Percentiles rank a stretch among this genome's conserved stretches.
phyloP scores from a whole-genome alignment of 2,113 vertebrate species.

The Labeo rohita region DNA sequence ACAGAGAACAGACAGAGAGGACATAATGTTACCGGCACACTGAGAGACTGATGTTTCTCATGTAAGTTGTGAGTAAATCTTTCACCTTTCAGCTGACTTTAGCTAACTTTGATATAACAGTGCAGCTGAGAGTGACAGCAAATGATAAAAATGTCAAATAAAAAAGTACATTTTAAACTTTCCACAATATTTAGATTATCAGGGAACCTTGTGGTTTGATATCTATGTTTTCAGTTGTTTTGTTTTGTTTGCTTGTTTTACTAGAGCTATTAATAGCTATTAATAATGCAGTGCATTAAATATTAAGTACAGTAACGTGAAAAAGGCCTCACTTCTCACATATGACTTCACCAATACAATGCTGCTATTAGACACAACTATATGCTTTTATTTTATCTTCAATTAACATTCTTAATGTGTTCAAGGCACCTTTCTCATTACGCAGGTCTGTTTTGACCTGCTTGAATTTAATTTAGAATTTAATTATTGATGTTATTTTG shows the following conservation, averaged over 20 bases:
- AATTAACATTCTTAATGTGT: neutral
- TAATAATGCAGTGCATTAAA: too few relatives aligned
- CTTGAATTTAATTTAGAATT: constrained; percentile 1
- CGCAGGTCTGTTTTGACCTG: neutral
- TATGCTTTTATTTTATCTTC: too few relatives aligned
- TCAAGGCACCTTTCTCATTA: neutral
- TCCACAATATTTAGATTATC: too few relatives aligned
- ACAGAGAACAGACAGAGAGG: neutral
- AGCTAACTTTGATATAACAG: neutral
- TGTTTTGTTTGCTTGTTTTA: too few relatives aligned
- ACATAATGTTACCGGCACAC: neutral
- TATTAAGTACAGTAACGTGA: too few relatives aligned
- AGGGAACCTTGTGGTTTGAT: too few relatives aligned
- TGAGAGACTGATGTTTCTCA: neutral
- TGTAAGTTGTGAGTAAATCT: neutral
- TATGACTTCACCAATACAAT: too few relatives aligned
- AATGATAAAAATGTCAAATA: neutral
- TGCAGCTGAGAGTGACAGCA: neutral
- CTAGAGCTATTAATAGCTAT: too few relatives aligned
- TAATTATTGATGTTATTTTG: constrained; percentile 29
- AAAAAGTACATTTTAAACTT: neutral
- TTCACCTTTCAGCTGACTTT: neutral
- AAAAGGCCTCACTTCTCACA: too few relatives aligned
- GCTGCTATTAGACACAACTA: too few relatives aligned
- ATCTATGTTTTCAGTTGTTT: too few relatives aligned